Base-by-base conservation (phyloP, 2,888 invertebrate genomes). In the Oxyteleia sp. region DNA sequence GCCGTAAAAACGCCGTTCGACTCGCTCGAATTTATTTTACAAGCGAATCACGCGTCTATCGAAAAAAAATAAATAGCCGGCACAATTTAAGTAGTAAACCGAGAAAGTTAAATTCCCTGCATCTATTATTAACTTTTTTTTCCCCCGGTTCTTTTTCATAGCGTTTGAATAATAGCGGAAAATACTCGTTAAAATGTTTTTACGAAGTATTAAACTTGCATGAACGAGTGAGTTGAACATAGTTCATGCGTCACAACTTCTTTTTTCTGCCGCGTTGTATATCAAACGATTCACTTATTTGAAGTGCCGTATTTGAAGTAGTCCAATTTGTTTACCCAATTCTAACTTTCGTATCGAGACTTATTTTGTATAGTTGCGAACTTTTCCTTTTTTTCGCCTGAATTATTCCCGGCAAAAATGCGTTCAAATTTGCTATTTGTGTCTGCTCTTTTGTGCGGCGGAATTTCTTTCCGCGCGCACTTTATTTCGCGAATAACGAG, bases 151-250 rank as follows among this genome's bases (percentile, higher is more conserved):
- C 26, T 18, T 29, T 38, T 51, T 43, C 59, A 45, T 11, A 23
- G 49, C 41, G 16, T 47, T 35, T 38, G 59, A 71, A 59, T 71
- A 59, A 61, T 53, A 61, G 61, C 72, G 53, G 63, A 55, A 75
- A 55, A 55, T 63, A 57, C 64, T 64, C 55, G 64, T 75, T 55
- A 43, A 64, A 66, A 75, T 75, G 45, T 66, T 75, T 75, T 66
- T 66, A 49, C 49, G 47, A 75, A 75, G 66, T 66, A 75, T 75
- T 66, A 64, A 75, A 75, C 47, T 75, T 66, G 75, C 49, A 49
- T 38, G 66, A 66, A 66, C 57, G 57, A 66, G 49, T 57, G 35
- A 66, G 41, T 75, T 64, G 16, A 66, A 35, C 64, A 74, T 61
- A 72, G 72, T 72, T 72, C 72, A 61, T 53, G 63, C 61, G 72